Evolutionary conservation across 2,113 vertebrate species (phyloP).

Genomic region (Chaenogobius annularis): DNA sequence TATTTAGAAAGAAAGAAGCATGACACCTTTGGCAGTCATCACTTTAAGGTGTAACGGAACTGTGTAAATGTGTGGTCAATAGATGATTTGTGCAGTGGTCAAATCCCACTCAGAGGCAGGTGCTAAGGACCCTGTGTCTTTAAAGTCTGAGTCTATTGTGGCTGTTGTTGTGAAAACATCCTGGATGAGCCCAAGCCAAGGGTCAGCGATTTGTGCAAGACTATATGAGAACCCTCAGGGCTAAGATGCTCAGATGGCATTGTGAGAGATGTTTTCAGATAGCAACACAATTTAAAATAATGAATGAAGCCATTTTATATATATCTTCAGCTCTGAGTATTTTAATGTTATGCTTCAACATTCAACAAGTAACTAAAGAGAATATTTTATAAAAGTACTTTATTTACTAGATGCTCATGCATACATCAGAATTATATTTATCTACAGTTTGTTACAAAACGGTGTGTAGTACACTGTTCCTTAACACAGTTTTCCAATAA

Average conservation of each 20-base stretch:
- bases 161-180: constrained; percentile 64
- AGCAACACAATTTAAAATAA: not conserved
- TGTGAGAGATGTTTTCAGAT: not conserved
- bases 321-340: no score
- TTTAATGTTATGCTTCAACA: no score
- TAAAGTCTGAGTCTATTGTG: not conserved
- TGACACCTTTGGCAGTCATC: not conserved
- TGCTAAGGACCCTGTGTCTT: not conserved
- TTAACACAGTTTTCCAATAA: not conserved
- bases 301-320: not conserved
- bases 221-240: constrained; percentile 46
- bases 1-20: not conserved
- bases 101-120: not conserved
- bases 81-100: not conserved
- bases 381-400: constrained; percentile 45
- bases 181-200: constrained; percentile 39
- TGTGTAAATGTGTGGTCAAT: not conserved
- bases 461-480: constrained; percentile 27
- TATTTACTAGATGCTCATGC: constrained; percentile 47
- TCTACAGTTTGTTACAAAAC: constrained; percentile 40
- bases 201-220: constrained; percentile 45
- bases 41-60: not conserved
- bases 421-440: constrained; percentile 51
- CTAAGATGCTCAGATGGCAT: constrained; percentile 21
- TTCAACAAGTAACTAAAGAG: no score